These are phyloP conservation scores for Desmophyllum pertusum DNA, from an alignment of 92 coral and sea anemone genomes.

Conservation along the genomic window DNA sequence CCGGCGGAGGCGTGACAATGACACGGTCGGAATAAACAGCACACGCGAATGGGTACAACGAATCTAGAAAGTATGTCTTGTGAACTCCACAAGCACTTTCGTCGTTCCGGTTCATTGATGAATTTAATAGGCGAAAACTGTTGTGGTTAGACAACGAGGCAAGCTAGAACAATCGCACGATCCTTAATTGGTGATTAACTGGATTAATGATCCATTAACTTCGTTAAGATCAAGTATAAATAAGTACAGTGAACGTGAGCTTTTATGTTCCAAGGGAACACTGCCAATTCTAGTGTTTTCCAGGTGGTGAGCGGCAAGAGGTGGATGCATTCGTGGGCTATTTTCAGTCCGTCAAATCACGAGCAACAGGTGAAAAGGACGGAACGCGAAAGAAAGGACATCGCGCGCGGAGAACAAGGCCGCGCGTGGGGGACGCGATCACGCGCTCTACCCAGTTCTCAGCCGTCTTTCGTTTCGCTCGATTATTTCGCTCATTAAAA, in stretches of 20 bases:
- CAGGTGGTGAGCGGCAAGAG: background rate
- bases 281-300: background rate
- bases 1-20: background rate
- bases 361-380: background rate
- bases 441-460: background rate
- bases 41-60: background rate
- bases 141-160: constrained; percentile 2
- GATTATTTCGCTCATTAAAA: background rate
- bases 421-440: background rate
- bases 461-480: background rate
- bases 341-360: background rate
- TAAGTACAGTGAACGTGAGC: background rate
- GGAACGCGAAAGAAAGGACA: background rate
- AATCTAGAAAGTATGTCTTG: background rate
- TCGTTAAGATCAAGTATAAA: background rate
- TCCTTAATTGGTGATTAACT: background rate
- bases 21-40: background rate
- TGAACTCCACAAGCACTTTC: background rate
- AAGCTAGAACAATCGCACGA: background rate
- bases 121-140: background rate
- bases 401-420: background rate
- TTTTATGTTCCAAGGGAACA: background rate
- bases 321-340: background rate
- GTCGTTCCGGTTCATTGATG: constrained; percentile 14
- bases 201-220: background rate